Base-by-base conservation (phyloP, 1,140 invertebrate species). In the Drosophila pectinifera region DNA sequence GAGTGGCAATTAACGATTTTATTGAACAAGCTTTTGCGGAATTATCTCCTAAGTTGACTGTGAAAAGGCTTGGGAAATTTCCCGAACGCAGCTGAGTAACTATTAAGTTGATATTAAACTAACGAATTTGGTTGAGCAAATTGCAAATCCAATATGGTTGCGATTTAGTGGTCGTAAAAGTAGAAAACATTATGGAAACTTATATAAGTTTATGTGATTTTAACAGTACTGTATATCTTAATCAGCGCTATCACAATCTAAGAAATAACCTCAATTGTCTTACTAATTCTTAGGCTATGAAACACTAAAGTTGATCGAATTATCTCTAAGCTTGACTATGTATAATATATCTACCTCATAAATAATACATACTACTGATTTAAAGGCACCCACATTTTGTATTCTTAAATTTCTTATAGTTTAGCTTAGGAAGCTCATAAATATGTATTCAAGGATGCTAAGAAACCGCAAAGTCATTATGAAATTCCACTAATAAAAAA, bases 1-100 rank as follows among this genome's bases (percentile, higher is more conserved):
- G 85, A 90, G 79, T 90, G 82, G 77, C 85, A 90, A 85, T 89
- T 90, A 84, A 72, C 65, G 69, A 80, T 88, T 78, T 80, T 83
- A 86, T 79, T 88, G 75, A 88, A 79, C 75, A 79, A 72, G 74
- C 65, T 65, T 65, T 38, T 36, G 39, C 6, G 69, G 63, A 72
- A 72, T 72, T 48, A 72, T 46, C 68, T 34, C 51, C 26, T n/a
- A 55, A 70, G 51, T 48, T 57, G 68, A 72, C 39, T 56, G 20
- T 20, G 18, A 70, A 70, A 70, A 56, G 31, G 64, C 49, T 38
- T 68, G 45, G 55, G 53, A 61, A 39, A 70, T 73, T 59, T 42
- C 10, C 54, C 55, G 45, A 80, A 64, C 54, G 39, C 61, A 61
- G 43, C 67, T 54, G 41, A 20, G 45, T 79, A 58, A 62, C 56